Conservation (phyloP, 2,797 vertebrate genomes). For the Malurus splendens region DNA sequence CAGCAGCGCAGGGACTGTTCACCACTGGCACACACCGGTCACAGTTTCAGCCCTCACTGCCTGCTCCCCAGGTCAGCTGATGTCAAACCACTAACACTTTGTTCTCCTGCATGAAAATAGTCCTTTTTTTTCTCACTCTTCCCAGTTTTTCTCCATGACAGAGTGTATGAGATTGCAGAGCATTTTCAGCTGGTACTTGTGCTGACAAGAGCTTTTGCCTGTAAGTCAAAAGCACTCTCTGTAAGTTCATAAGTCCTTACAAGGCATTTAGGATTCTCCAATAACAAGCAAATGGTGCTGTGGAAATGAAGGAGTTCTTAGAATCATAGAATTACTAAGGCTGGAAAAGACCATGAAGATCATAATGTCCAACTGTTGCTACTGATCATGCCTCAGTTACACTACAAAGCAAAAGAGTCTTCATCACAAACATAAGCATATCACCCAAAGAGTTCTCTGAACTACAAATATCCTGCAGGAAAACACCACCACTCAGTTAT, state of each 20-base stretch:
- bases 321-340: background rate
- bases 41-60: background rate
- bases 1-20: background rate
- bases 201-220: background rate
- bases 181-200: background rate
- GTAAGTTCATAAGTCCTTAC: background rate
- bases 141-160: background rate
- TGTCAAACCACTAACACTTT: background rate
- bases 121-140: background rate
- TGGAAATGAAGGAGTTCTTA: background rate
- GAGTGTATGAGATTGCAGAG: background rate
- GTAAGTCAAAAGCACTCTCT: background rate
- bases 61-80: background rate
- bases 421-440: background rate
- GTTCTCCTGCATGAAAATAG: background rate
- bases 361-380: background rate
- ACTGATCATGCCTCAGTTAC: accelerated
- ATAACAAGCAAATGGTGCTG: background rate
- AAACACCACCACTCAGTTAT: background rate
- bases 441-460: background rate
- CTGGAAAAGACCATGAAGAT: background rate
- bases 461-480: background rate
- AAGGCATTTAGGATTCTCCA: background rate
- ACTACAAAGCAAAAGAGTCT: background rate
- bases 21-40: background rate